Conservation (phyloP, 2,113 vertebrate genomes). For the Epinephelus cyanopodus region DNA sequence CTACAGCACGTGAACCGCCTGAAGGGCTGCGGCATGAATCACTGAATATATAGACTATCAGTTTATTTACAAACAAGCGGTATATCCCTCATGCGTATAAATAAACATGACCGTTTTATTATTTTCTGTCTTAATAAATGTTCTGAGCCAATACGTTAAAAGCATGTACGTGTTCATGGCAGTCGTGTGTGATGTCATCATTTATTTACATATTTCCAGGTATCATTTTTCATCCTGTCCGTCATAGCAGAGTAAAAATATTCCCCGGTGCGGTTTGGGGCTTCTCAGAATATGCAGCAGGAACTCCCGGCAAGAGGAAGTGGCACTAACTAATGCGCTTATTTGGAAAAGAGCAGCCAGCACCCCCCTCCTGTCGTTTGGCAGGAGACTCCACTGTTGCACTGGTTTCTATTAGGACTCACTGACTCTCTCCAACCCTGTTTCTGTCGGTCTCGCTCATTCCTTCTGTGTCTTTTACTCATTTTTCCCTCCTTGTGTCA, state of each 20-base stretch:
- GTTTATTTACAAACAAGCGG: slow-evolving; percentile 56
- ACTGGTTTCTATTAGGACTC: slow-evolving; percentile 74
- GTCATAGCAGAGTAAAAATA: slow-evolving; percentile 62
- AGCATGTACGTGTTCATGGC: slow-evolving; percentile 22
- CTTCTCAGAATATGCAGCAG: slow-evolving; percentile 53
- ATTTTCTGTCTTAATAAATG: slow-evolving; percentile 26
- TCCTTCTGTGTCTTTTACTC: neutral
- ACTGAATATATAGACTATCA: slow-evolving; percentile 30
- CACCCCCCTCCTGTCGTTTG: slow-evolving; percentile 48
- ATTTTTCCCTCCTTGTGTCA: slow-evolving; percentile 17
- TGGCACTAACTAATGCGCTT: slow-evolving; percentile 69
- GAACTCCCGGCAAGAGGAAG: slow-evolving; percentile 73
- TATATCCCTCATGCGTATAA: slow-evolving; percentile 21
- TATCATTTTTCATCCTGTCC: slow-evolving; percentile 77
- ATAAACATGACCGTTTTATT: slow-evolving; percentile 38
- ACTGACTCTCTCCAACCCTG: slow-evolving; percentile 13
- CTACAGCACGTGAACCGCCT: neutral
- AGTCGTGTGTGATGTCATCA: slow-evolving; percentile 56
- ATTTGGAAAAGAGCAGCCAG: slow-evolving; percentile 69
- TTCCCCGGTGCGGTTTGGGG: slow-evolving; percentile 61
- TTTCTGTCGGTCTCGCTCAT: slow-evolving; percentile 30
- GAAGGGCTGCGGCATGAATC: slow-evolving; percentile 34
- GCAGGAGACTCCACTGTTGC: slow-evolving; percentile 57
- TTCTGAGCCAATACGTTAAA: slow-evolving; percentile 34
- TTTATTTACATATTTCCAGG: slow-evolving; percentile 75